These are phyloP conservation scores for Rhaphigaster nebulosa DNA, from an alignment of 2,888 invertebrate genomes.

Conservation along the genomic window DNA sequence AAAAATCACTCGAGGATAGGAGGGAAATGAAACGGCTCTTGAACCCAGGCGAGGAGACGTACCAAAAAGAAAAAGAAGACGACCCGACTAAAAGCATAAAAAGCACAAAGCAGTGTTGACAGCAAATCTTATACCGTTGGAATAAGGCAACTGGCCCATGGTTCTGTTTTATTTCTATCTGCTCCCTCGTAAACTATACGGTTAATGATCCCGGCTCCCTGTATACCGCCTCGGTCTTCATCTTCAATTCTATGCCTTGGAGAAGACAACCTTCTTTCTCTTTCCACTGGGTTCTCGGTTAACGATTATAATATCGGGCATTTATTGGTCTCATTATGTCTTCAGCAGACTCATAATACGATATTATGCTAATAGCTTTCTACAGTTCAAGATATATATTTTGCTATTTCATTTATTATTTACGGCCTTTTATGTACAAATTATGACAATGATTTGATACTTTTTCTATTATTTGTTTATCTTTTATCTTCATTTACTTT, in stretches of 20 bases:
- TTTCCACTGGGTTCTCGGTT: neutral
- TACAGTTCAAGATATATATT: too few relatives aligned
- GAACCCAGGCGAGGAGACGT: neutral
- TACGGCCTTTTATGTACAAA: too few relatives aligned
- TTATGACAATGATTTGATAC: too few relatives aligned
- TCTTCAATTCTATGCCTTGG: neutral
- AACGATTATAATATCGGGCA: neutral
- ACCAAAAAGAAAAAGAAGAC: neutral
- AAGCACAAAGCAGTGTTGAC: slow-evolving; percentile 32
- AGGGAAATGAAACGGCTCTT: slow-evolving; percentile 40
- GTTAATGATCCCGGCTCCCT: slow-evolving; percentile 24
- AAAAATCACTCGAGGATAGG: neutral
- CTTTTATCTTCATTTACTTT: too few relatives aligned
- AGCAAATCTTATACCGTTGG: slow-evolving; percentile 44
- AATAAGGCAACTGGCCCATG: neutral
- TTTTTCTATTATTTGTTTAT: too few relatives aligned
- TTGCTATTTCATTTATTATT: too few relatives aligned
- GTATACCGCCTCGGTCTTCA: neutral
- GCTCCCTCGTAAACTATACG: slow-evolving; percentile 11
- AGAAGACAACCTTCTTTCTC: neutral
- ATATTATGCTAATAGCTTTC: too few relatives aligned
- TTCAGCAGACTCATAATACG: neutral
- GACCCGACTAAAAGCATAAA: slow-evolving; percentile 34
- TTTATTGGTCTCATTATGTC: neutral
- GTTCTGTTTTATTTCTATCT: slow-evolving; percentile 34